Evolutionary conservation across 37 sponge, comb jelly and placozoan species (phyloP).

Genomic region (Tethya wilhelma): DNA sequence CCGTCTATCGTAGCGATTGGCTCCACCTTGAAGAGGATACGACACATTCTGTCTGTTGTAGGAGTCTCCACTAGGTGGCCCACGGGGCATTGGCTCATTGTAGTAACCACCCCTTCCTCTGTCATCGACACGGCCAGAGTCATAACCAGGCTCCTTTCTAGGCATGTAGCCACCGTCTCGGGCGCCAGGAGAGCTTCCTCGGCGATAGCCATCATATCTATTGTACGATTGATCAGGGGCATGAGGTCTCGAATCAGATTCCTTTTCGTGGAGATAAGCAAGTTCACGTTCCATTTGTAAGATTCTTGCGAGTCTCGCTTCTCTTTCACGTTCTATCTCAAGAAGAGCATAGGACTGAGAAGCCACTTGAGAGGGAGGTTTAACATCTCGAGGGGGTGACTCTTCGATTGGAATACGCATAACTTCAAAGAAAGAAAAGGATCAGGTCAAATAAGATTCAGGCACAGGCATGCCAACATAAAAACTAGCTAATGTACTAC

Average conservation of each 20-base stretch:
- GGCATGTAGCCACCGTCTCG: background rate
- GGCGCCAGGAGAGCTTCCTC: background rate
- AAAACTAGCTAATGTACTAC: background rate
- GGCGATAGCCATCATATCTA: constrained; percentile 17
- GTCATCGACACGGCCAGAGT: background rate
- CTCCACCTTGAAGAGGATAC: background rate
- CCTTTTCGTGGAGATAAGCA: constrained; percentile 16
- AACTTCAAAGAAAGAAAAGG: constrained; percentile 22
- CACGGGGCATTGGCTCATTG: background rate
- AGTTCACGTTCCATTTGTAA: constrained; percentile 60
- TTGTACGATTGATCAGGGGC: constrained; percentile 4
- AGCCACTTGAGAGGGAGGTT: background rate
- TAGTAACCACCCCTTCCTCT: constrained; percentile 4
- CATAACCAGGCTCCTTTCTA: background rate
- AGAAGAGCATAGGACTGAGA: background rate
- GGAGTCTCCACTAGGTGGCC: background rate
- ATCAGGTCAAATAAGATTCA: background rate
- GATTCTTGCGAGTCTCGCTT: constrained; percentile 47
- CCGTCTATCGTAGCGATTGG: background rate
- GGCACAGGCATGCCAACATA: background rate
- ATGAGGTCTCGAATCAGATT: constrained; percentile 6
- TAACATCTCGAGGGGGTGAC: background rate
- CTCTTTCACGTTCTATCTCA: constrained; percentile 29
- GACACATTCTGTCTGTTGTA: too few species aligned
- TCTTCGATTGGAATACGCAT: background rate